Conservation (phyloP, 1,140 invertebrate genomes). For the Melitaea cinxia region DNA sequence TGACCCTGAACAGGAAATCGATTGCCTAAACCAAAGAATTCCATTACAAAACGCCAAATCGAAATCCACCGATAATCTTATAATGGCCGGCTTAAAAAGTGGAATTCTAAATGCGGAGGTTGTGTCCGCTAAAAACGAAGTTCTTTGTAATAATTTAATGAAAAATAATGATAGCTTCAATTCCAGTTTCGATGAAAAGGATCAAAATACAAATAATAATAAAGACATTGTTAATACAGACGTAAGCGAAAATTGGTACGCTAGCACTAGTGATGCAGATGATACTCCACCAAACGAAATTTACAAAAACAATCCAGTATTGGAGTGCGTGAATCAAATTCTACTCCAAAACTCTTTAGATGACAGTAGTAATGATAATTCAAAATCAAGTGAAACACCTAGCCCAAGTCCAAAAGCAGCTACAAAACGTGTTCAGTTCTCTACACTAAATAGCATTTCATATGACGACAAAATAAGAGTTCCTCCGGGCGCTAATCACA, state of each 20-base stretch:
- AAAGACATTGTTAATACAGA: conserved; percentile 64
- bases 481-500: conserved; percentile 60
- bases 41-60: conserved; percentile 59
- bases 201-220: conserved; percentile 66
- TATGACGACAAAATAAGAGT: conserved; percentile 76
- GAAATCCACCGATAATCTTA: conserved; percentile 70
- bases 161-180: conserved; percentile 55
- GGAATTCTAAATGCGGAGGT: conserved; percentile 62
- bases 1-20: conserved; percentile 75
- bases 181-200: conserved; percentile 60
- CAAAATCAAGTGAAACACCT: conserved; percentile 73
- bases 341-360: conserved; percentile 83
- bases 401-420: conserved; percentile 78
- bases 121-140: conserved; percentile 73
- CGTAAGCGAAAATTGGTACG: conserved; percentile 87
- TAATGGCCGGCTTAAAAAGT: conserved; percentile 55
- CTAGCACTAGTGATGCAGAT: conserved; percentile 86
- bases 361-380: conserved; percentile 78
- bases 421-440: conserved; percentile 79
- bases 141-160: conserved; percentile 66
- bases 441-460: conserved; percentile 79
- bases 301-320: conserved; percentile 87
- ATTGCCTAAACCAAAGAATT: conserved; percentile 66
- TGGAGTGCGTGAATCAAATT: conserved; percentile 90
- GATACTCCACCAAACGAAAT: conserved; percentile 85